Conservation (phyloP, 2,797 vertebrate species). For the Anas acuta region DNA sequence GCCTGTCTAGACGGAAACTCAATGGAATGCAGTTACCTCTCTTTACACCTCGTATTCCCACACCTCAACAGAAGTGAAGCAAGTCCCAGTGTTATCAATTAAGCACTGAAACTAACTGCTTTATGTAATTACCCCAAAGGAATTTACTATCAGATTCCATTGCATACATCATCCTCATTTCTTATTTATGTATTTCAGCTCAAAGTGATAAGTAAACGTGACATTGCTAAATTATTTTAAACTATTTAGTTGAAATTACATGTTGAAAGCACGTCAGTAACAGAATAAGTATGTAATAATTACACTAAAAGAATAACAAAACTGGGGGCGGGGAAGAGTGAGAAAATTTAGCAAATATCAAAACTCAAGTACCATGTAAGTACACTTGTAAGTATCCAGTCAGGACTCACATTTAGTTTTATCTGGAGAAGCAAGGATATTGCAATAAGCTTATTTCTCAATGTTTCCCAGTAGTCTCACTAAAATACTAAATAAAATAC, state of each 20-base stretch:
- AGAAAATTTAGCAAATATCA: conserved; percentile 4
- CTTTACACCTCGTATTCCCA: conserved; percentile 15
- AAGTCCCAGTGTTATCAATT: conserved; percentile 16
- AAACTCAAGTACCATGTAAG: conserved; percentile 22
- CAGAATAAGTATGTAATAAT: neutral
- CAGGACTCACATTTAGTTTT: conserved; percentile 16
- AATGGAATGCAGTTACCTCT: conserved; percentile 58
- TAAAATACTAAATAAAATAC: neutral
- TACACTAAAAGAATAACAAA: conserved; percentile 8
- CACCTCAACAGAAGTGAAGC: conserved; percentile 38
- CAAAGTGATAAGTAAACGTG: conserved; percentile 10
- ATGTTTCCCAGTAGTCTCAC: neutral
- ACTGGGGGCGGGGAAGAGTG: neutral
- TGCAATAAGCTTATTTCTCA: neutral
- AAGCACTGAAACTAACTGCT: conserved; percentile 10
- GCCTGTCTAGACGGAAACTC: conserved; percentile 59
- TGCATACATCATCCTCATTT: neutral
- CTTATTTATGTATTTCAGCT: conserved; percentile 32
- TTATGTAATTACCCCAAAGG: conserved; percentile 22
- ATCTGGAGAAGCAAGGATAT: conserved; percentile 8
- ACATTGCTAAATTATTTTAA: neutral
- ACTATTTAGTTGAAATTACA: neutral
- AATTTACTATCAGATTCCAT: conserved; percentile 51
- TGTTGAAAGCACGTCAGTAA: conserved; percentile 13
- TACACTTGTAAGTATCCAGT: conserved; percentile 37